Evolutionary conservation across 2,797 vertebrate species (phyloP).

Genomic region (Enteromius argenteus): DNA sequence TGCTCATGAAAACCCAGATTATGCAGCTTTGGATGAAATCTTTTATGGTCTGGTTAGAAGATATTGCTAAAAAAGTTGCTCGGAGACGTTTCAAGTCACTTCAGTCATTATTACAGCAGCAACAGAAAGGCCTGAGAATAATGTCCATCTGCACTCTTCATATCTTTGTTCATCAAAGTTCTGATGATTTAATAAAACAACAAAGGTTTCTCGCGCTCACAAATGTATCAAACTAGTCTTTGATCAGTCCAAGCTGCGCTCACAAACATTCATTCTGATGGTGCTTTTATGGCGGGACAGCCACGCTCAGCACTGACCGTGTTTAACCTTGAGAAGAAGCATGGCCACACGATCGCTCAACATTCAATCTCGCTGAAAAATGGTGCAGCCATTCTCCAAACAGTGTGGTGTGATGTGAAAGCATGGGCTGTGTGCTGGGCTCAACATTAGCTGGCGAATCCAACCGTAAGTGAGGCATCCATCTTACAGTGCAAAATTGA

Average conservation of each 20-base stretch:
- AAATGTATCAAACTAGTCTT: neutral
- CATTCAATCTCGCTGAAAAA: constrained; percentile 50
- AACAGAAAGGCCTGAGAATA: neutral
- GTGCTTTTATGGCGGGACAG: neutral
- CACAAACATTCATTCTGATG: constrained; percentile 6
- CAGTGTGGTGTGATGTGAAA: constrained; percentile 3
- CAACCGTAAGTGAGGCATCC: constrained; percentile 38
- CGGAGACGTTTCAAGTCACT: neutral
- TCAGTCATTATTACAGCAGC: neutral
- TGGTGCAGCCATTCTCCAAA: constrained; percentile 31
- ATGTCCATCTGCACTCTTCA: neutral
- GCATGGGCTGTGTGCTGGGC: neutral
- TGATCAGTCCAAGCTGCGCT: neutral
- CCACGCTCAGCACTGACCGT: constrained; percentile 7
- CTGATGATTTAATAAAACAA: neutral
- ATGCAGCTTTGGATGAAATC: neutral
- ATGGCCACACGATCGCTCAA: constrained; percentile 39
- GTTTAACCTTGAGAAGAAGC: constrained; percentile 56
- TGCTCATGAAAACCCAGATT: constrained; percentile 2
- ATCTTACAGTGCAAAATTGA: constrained; percentile 28
- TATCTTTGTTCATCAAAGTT: constrained; percentile 13
- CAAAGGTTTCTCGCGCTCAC: neutral
- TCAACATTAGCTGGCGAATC: constrained; percentile 10
- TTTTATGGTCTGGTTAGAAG: neutral
- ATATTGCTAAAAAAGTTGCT: neutral